Percentiles rank a stretch among this genome's conserved stretches.
Conservation (phyloP, 2,113 vertebrate genomes). For the Oceanodroma tethys region DNA sequence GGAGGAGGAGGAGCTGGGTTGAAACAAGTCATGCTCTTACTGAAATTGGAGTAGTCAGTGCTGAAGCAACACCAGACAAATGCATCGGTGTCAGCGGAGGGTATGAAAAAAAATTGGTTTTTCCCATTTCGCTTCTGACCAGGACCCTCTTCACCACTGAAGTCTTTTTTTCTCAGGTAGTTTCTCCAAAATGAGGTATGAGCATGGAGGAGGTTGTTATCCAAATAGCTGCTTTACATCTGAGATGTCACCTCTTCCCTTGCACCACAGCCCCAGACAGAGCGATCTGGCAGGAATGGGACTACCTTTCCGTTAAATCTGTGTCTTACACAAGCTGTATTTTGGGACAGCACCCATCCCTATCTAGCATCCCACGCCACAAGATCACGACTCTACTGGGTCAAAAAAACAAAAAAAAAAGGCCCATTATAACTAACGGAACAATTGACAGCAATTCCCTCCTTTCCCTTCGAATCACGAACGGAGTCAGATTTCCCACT, state of each 20-base stretch:
- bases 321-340: not conserved
- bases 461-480: not conserved
- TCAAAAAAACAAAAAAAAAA: no score
- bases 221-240: not conserved
- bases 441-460: not conserved
- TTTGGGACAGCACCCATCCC: not conserved
- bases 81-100: rapidly evolving
- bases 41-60: not conserved
- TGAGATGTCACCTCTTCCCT: not conserved
- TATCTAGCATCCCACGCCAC: rapidly evolving
- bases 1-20: not conserved
- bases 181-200: not conserved
- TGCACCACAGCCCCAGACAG: not conserved
- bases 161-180: not conserved
- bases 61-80: not conserved
- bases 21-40: not conserved
- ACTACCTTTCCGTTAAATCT: not conserved
- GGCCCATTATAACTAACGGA: not conserved
- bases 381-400: not conserved
- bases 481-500: not conserved
- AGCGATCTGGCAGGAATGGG: not conserved
- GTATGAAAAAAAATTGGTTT: not conserved
- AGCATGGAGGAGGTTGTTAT: not conserved
- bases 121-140: not conserved
- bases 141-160: not conserved